Base-by-base conservation (phyloP, 2,113 vertebrate genomes). In the Artemisiospiza belli region DNA sequence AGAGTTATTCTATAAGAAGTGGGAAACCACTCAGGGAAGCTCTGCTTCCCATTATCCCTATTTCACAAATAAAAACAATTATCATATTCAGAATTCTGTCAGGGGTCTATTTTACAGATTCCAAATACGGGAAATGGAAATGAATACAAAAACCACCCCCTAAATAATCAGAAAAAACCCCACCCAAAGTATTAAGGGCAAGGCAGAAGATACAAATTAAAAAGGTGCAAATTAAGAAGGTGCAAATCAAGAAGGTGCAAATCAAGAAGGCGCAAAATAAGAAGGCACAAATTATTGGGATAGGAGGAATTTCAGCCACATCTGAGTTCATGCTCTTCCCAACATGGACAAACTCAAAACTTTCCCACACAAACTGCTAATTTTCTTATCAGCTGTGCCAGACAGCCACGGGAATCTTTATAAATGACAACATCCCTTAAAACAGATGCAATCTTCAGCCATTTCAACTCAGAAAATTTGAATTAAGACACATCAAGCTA, bases 401-500 rank as follows among this genome's bases (percentile, higher is more conserved):
- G 17, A 30, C 8, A 20, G 55, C 79, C 39, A 21, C 0, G 18
- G 17, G 33, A 52, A 23, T 22, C 52, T 77, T 49, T 47, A 52
- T 31, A 90, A 83, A 63, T 12, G 5, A 55, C 70, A 47, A 31
- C 15, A 61, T 22, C n/a, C 43, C 62, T 70, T 61, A 43, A 68
- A 93, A 43, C 51, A 89, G 82, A 58, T 54, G 41, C 57, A 58
- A 6, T 28, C 85, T 73, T 69, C 73, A 55, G 41, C 52, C 12
- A 5, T 73, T 93, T 79, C 57, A 90, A 31, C 84, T 63, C 39
- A 10, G 83, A 70, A 92, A 91, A 93, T 15, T 39, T 63, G 54
- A 97, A 97, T 92, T 87, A 93, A 96, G 92, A 84, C 35, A 64
- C 79, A 94, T 46, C 69, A 41, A 67, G 44, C 82, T 28, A 90